Conservation (phyloP, 2,888 invertebrate genomes). For the Morinoia aosen region DNA sequence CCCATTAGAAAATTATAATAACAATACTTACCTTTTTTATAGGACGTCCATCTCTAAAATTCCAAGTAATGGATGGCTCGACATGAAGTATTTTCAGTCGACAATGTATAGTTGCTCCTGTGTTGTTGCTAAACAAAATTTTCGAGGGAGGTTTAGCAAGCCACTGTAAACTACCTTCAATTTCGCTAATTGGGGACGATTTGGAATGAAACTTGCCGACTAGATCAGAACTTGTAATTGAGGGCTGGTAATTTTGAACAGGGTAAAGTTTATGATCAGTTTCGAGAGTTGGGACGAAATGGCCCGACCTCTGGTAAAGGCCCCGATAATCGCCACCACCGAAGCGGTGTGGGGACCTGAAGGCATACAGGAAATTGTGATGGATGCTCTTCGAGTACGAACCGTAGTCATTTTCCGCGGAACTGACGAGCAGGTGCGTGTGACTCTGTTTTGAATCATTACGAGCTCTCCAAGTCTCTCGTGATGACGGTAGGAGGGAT, state of each 20-base stretch:
- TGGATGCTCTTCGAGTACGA: background rate
- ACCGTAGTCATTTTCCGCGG: background rate
- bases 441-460: background rate
- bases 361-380: background rate
- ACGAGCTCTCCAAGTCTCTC: background rate
- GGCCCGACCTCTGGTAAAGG: slow-evolving; percentile 25
- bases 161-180: slow-evolving; percentile 22
- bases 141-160: slow-evolving; percentile 28
- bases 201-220: slow-evolving; percentile 14
- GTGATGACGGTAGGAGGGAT: background rate
- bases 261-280: slow-evolving; percentile 23
- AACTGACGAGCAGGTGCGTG: background rate
- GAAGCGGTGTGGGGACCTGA: background rate
- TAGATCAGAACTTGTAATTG: slow-evolving; percentile 27
- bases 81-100: background rate
- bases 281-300: slow-evolving; percentile 13
- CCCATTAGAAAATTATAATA: background rate
- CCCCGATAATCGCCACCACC: background rate
- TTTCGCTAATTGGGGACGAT: slow-evolving; percentile 29
- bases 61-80: slow-evolving; percentile 24
- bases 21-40: slow-evolving; percentile 1
- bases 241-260: slow-evolving; percentile 14
- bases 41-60: background rate
- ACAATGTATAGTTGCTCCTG: slow-evolving; percentile 21
- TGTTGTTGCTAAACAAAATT: slow-evolving; percentile 46